Conservation (phyloP, 2,113 vertebrate genomes). For the Syrmaticus mikado region DNA sequence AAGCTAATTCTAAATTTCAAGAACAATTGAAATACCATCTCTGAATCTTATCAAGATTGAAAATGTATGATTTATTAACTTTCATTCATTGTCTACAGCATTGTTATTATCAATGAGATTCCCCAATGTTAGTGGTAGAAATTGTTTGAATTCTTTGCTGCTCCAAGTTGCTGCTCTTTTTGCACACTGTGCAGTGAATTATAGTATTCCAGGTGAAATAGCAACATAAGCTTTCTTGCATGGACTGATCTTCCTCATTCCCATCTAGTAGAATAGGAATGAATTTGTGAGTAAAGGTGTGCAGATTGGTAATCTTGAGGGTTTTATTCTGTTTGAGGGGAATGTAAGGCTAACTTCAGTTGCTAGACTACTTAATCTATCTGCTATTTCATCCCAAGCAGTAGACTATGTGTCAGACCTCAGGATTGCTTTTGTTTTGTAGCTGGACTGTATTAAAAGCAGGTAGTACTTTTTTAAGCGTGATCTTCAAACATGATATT, state of each 20-base stretch:
- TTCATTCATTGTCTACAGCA: not conserved
- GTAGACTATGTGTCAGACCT: not conserved
- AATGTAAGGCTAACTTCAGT: not conserved
- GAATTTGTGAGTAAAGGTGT: not conserved
- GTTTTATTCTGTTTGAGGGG: not conserved
- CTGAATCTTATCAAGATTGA: not conserved
- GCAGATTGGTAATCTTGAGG: rapidly evolving
- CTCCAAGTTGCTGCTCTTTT: rapidly evolving
- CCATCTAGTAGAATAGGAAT: too few species aligned
- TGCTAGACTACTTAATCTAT: rapidly evolving
- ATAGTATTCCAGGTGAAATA: not conserved
- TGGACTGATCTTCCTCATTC: not conserved
- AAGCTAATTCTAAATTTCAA: not conserved
- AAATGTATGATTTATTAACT: not conserved
- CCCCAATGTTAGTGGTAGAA: not conserved
- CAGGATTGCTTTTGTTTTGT: not conserved
- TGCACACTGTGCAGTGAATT: rapidly evolving
- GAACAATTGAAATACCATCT: not conserved
- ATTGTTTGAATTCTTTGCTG: not conserved
- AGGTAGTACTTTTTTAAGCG: not conserved
- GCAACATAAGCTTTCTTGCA: not conserved
- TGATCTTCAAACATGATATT: too few species aligned
- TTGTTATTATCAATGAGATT: not conserved
- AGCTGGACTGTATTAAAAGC: not conserved
- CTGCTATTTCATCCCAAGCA: not conserved